phyloP scores from a whole-genome alignment of 2,797 vertebrate genomes.

The Malurus splendens region DNA sequence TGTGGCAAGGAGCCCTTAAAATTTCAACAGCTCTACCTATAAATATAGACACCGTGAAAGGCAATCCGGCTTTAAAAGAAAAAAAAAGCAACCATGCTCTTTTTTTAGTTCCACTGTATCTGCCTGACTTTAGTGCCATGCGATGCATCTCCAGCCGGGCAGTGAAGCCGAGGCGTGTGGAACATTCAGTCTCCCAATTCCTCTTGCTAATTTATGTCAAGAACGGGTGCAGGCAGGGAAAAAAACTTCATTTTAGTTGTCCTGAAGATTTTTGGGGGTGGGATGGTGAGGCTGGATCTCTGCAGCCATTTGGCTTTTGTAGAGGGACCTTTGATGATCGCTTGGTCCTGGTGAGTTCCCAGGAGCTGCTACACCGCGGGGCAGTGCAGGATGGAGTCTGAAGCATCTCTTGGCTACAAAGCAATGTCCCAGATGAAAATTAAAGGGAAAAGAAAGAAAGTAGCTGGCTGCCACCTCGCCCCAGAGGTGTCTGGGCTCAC shows the following conservation, averaged over 20 bases:
- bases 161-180: fast-evolving
- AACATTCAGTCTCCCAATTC: background rate
- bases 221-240: background rate
- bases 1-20: slow-evolving; percentile 50
- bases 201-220: background rate
- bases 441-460: background rate
- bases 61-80: slow-evolving; percentile 3
- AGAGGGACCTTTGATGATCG: background rate
- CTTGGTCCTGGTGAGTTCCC: background rate
- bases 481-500: slow-evolving; percentile 1
- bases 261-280: background rate
- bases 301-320: background rate
- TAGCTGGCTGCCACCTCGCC: background rate
- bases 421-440: background rate
- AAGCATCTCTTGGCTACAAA: background rate
- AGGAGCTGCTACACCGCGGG: fast-evolving
- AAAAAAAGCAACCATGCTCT: background rate
- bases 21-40: slow-evolving; percentile 58
- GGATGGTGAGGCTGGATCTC: background rate
- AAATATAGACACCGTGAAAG: slow-evolving; percentile 40
- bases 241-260: fast-evolving
- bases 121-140: slow-evolving; percentile 17
- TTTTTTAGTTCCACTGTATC: slow-evolving; percentile 40
- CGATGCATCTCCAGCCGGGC: background rate
- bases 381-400: background rate